Percentiles rank a stretch among this genome's conserved stretches.
phyloP scores from a whole-genome alignment of 2,797 vertebrate genomes.

The Etheostoma nigrum region DNA sequence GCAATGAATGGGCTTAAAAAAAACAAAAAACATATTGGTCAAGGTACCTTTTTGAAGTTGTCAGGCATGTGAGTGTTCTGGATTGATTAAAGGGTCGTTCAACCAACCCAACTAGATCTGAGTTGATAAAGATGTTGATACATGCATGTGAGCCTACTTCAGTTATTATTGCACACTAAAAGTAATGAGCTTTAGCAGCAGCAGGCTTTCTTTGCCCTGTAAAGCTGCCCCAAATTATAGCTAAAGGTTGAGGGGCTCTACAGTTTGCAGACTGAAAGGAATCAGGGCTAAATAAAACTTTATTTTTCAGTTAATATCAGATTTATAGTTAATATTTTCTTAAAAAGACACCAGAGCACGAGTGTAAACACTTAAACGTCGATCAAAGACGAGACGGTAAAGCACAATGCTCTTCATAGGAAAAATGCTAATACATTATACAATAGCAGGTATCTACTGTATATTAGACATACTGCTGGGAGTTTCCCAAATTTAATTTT shows the following conservation, averaged over 20 bases:
- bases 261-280: not conserved
- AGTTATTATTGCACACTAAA: not conserved
- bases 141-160: not conserved
- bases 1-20: conserved; percentile 12
- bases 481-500: conserved; percentile 17
- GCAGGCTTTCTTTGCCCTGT: not conserved
- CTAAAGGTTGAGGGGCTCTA: not conserved
- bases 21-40: conserved; percentile 1
- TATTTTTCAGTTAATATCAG: too few relatives aligned
- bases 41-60: conserved; percentile 1
- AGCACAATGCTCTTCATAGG: not conserved
- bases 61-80: not conserved
- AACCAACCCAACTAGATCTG: not conserved
- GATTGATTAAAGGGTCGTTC: conserved; percentile 13
- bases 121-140: not conserved
- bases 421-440: not conserved
- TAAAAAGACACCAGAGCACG: not conserved
- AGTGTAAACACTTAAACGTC: not conserved
- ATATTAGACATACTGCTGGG: not conserved
- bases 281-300: not conserved
- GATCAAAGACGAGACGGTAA: not conserved
- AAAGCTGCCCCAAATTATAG: too few relatives aligned
- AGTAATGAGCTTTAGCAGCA: not conserved
- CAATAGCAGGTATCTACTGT: not conserved
- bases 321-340: not conserved